Evolutionary conservation across 2,113 vertebrate species (phyloP), one percentile per base, ranked within the genome.

Genomic region (Catagonus wagneri): DNA sequence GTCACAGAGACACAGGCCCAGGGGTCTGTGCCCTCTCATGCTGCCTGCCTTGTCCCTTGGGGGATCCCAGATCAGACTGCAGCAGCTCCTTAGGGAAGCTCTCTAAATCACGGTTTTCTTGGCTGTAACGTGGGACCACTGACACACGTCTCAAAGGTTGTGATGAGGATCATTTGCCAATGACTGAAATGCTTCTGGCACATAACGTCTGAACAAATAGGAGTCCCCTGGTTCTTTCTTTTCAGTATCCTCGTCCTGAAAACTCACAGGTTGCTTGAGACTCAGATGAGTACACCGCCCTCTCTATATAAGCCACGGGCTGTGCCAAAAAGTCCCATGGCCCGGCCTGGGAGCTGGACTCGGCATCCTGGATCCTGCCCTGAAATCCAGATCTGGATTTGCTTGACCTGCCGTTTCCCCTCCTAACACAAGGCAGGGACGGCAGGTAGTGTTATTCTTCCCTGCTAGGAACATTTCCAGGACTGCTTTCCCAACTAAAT

Each of bases 401-500:
- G 3, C 25, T 39, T 36, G 54, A 71, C 36, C 2, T 25, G 13
- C 29, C 0, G 0, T 14, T 61, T 56, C 27, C 74, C 65, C 22
- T 32, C 66, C 63, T 44, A 66, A 54, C 23, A 69, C 83, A 29
- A 19, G 66, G 27, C 79, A 60, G 17, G 0, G 22, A 83, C 23
- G 39, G 65, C 36, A 79, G 17, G 50, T 44, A 88, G 71, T 44
- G 25, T 60, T 61, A 75, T 34, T 69, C 50, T 68, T n/a, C 56
- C 68, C 52, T 75, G 32, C 58, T 85, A 36, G 56, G 85, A 93
- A 94, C 68, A 50, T 91, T 96, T 91, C 92, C 75, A 36, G 65
- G 44, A 85, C 19, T 23, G 20, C 32, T 78, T 29, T 72, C 32
- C 91, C 83, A 58, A 74, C 22, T 12, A 14, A 61, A 61, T 78